Conservation (phyloP, 2,113 vertebrate genomes). For the Cyprinus carpio region DNA sequence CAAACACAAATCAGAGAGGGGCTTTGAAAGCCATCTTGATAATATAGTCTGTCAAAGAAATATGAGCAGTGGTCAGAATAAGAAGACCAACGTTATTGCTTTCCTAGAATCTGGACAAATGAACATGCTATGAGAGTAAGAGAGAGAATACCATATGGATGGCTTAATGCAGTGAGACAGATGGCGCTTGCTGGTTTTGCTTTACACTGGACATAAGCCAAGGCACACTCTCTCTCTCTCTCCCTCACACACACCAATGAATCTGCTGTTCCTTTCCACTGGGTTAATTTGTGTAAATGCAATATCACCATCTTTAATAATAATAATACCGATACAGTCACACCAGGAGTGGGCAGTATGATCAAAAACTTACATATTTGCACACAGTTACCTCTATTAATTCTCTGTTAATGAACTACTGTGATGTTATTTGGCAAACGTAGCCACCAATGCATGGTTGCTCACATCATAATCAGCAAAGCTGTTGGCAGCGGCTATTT, state of each 20-base stretch:
- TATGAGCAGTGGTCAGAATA: slow-evolving; percentile 3
- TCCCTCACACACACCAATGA: background rate
- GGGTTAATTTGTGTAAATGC: slow-evolving; percentile 27
- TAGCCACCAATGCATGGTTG: background rate
- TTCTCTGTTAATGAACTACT: background rate
- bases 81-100: background rate
- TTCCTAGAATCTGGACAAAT: slow-evolving; percentile 38
- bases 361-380: background rate
- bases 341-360: background rate
- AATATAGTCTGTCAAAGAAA: slow-evolving; percentile 22
- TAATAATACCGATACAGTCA: background rate
- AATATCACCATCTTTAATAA: background rate
- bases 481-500: background rate
- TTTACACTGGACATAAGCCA: slow-evolving; percentile 50
- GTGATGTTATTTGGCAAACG: background rate
- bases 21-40: slow-evolving; percentile 20
- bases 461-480: background rate
- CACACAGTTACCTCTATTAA: background rate
- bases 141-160: slow-evolving; percentile 38
- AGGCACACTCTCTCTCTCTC: background rate
- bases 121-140: background rate
- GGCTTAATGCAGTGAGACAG: slow-evolving; percentile 41
- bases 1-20: slow-evolving; percentile 8
- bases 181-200: slow-evolving; percentile 38
- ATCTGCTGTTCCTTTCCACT: background rate